Evolutionary conservation across 37 sponge, comb jelly and placozoan genomes (phyloP), one percentile per base, ranked within the genome.

Genomic region (Tethya wilhelma): DNA sequence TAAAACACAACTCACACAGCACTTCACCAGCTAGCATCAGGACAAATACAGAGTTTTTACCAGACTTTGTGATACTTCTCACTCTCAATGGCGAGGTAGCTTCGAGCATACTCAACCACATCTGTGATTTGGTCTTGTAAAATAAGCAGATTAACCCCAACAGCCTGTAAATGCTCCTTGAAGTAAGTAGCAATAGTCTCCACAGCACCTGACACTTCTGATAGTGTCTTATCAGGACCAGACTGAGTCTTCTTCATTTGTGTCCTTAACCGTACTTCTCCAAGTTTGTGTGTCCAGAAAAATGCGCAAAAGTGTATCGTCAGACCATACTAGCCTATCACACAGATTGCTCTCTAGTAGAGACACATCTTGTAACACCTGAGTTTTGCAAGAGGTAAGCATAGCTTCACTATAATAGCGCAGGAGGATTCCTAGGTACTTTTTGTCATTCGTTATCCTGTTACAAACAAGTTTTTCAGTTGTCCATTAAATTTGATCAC

Each of bases 381-480:
- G 53, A 49, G 53, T 19, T 49, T 14, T 19, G 53, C 53, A 49
- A 49, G n/a, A n/a, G n/a, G n/a, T n/a, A n/a, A n/a, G n/a, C n/a
- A n/a, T n/a, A n/a, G n/a, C n/a, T n/a, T n/a, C n/a, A n/a, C n/a
- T n/a, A n/a, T n/a, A n/a, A n/a, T n/a, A n/a, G n/a, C n/a, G n/a
- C n/a, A n/a, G n/a, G n/a, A n/a, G n/a, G 14, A 49, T 14, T 38
- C 77, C 77, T 76, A 59, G 77, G 44, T 76, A 76, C 4, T 33
- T 8, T 23, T 55, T 59, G 33, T 75, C 77, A 41, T 75, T 44
- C 30, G 26, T 41, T 26, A 75, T 33, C 41, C 42, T 64, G 36
- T 28, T 59, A 26, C 23, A 67, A 80, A 67, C 70, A 7, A 69
- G 29, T 30, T 68, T 40, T 14, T 55, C 71, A 53, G 59, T 69